A percentile compares a stretch with the other conserved stretches of the same genome.
These are phyloP conservation scores for Syndactyla subalaris DNA, from an alignment of 2,797 vertebrate genomes.

Conservation along the genomic window DNA sequence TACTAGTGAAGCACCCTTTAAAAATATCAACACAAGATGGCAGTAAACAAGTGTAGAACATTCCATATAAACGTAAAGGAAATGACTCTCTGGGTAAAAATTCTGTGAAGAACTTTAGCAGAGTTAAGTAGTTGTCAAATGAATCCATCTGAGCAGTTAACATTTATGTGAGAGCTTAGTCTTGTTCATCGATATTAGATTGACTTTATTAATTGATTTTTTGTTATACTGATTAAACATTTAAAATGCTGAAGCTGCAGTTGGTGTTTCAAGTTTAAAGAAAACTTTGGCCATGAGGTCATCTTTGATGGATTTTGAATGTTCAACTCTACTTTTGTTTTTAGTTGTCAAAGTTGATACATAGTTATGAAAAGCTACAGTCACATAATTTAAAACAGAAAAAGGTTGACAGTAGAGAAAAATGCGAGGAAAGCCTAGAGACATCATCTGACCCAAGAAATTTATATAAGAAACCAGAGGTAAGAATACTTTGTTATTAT, in stretches of 20 bases:
- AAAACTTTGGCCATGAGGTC: not conserved
- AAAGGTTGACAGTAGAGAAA: slow-evolving; percentile 9
- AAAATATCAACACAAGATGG: slow-evolving; percentile 76
- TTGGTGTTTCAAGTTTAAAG: slow-evolving; percentile 8
- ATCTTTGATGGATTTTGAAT: not conserved
- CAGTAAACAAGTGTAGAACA: slow-evolving; percentile 75
- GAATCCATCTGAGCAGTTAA: not conserved
- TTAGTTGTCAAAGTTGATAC: slow-evolving; percentile 77
- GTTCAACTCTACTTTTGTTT: slow-evolving; percentile 40
- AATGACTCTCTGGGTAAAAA: not conserved
- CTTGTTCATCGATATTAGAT: slow-evolving; percentile 32
- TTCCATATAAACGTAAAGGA: not conserved
- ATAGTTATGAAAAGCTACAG: slow-evolving; percentile 78
- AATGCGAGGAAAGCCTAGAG: slow-evolving; percentile 25
- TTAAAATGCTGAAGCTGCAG: slow-evolving; percentile 25
- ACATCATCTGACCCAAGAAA: slow-evolving; percentile 42
- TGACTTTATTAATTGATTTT: slow-evolving; percentile 41
- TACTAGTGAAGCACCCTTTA: slow-evolving; percentile 25
- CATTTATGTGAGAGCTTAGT: not conserved
- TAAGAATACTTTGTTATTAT: slow-evolving; percentile 43
- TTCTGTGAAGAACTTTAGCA: not conserved
- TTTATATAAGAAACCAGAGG: slow-evolving; percentile 75
- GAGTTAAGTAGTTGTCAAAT: slow-evolving; percentile 16
- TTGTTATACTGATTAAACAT: not conserved
- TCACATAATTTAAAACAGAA: slow-evolving; percentile 69